A percentile compares a stretch with the other conserved stretches of the same genome.
Conservation (phyloP, 1,140 invertebrate genomes). For the Wasmannia auropunctata region DNA sequence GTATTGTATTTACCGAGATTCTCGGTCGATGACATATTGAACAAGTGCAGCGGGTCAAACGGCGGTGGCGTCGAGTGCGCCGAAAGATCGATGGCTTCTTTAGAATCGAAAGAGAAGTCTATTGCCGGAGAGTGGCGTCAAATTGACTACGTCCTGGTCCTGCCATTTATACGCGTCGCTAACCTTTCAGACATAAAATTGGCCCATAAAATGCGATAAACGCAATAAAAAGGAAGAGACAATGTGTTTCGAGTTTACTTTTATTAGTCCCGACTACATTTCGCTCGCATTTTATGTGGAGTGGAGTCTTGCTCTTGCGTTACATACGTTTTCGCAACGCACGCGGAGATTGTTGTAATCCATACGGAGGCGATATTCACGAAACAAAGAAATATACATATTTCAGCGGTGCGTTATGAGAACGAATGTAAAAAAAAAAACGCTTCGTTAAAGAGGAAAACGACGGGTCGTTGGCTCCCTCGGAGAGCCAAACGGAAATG, state of each 20-base stretch:
- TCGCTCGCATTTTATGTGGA: not conserved
- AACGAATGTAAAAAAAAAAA: not conserved
- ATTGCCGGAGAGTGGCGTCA: conserved; percentile 42
- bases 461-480: conserved; percentile 35
- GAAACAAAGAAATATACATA: not conserved
- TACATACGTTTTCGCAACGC: not conserved
- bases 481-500: conserved; percentile 25
- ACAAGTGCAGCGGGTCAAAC: conserved; percentile 46
- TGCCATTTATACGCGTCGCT: conserved; percentile 39
- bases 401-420: not conserved
- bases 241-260: conserved; percentile 18
- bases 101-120: conserved; percentile 54
- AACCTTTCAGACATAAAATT: conserved; percentile 22
- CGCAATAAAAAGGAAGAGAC: not conserved
- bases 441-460: conserved; percentile 8
- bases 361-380: not conserved
- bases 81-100: conserved; percentile 54
- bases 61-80: conserved; percentile 33
- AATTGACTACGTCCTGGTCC: conserved; percentile 34
- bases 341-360: not conserved
- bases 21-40: conserved; percentile 40
- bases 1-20: conserved; percentile 28
- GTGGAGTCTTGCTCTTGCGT: not conserved
- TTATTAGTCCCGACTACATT: not conserved
- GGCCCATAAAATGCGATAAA: conserved; percentile 20